phyloP scores from a whole-genome alignment of 2,797 vertebrate species.

The Rhynchotus rufescens region DNA sequence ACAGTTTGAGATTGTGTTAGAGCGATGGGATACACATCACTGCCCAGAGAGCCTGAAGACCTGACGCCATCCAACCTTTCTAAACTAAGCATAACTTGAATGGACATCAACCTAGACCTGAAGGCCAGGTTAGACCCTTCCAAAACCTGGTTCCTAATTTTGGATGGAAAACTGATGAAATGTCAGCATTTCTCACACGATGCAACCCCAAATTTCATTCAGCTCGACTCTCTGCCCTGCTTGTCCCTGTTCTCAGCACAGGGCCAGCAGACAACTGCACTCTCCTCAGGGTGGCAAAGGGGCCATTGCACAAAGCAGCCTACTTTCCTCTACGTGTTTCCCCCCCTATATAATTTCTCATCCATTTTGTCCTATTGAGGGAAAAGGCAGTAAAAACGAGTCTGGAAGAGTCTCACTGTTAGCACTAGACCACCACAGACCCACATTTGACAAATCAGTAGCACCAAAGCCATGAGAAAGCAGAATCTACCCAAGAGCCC shows the following conservation, averaged over 20 bases:
- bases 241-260: neutral
- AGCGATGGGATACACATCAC: no score
- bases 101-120: neutral
- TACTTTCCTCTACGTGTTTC: neutral
- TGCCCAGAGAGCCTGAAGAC: neutral
- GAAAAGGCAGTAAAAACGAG: neutral
- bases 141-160: neutral
- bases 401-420: no score
- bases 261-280: neutral
- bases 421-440: neutral
- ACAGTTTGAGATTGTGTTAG: neutral
- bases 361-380: neutral
- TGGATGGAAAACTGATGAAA: neutral
- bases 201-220: neutral
- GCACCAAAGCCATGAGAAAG: neutral
- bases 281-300: rapidly evolving
- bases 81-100: rapidly evolving
- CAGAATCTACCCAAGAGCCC: neutral
- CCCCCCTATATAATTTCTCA: neutral
- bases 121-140: neutral
- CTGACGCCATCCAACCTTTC: neutral
- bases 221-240: neutral
- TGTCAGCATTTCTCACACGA: neutral
- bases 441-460: neutral
- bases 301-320: neutral